Percentiles rank a stretch among this genome's conserved stretches.
Conservation (phyloP, 2,797 vertebrate species). For the Gymnodraco acuticeps region DNA sequence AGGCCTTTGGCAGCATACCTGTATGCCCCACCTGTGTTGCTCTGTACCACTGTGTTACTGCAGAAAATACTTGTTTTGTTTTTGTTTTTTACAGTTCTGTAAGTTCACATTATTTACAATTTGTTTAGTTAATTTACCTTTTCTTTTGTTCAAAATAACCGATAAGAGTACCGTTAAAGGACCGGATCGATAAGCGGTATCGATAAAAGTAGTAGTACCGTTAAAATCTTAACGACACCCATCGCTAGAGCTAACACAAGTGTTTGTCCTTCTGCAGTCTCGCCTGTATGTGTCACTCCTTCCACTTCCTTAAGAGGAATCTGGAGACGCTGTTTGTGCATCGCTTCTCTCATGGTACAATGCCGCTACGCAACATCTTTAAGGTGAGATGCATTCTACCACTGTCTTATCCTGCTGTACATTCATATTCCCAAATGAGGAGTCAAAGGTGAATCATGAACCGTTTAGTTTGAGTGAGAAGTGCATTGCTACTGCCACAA, state of each 20-base stretch:
- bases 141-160: too few relatives aligned
- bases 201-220: too few relatives aligned
- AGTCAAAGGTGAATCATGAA: background rate
- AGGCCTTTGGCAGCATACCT: too few relatives aligned
- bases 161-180: too few relatives aligned
- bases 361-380: slow-evolving; percentile 95
- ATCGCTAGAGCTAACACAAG: background rate
- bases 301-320: slow-evolving; percentile 95
- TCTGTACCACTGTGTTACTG: too few relatives aligned
- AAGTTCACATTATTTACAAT: too few relatives aligned
- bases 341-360: slow-evolving; percentile 95
- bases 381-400: slow-evolving; percentile 83
- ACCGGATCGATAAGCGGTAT: too few relatives aligned
- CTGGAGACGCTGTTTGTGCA: slow-evolving; percentile 96
- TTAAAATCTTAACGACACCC: too few relatives aligned
- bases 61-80: too few relatives aligned
- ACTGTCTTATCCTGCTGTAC: background rate
- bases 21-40: too few relatives aligned
- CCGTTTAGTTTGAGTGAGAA: background rate
- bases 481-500: background rate
- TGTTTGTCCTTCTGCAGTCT: slow-evolving; percentile 80
- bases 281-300: slow-evolving; percentile 95
- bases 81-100: too few relatives aligned
- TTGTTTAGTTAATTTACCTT: too few relatives aligned
- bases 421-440: background rate